Evolutionary conservation across 1,140 invertebrate species (phyloP).

Genomic region (Spodoptera frugiperda): DNA sequence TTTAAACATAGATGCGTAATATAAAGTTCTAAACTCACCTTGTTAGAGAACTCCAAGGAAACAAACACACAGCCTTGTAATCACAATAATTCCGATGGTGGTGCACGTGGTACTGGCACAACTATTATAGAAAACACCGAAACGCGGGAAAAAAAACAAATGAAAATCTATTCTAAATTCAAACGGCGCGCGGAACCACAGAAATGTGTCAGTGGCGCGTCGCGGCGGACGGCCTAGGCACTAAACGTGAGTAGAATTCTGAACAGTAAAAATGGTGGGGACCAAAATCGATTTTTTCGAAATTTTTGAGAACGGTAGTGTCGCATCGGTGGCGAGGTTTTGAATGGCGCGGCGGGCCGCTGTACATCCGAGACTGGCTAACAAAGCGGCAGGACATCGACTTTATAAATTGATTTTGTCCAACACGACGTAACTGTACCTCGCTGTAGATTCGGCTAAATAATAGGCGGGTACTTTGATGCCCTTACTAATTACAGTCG

Average conservation of each 20-base stretch:
- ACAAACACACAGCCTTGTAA: constrained; percentile 60
- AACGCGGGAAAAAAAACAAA: constrained; percentile 66
- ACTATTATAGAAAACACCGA: constrained; percentile 69
- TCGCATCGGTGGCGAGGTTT: constrained; percentile 65
- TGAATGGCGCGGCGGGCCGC: constrained; percentile 74
- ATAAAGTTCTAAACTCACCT: constrained; percentile 55
- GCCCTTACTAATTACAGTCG: constrained; percentile 12
- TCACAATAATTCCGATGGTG: constrained; percentile 46
- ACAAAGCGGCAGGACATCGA: constrained; percentile 80
- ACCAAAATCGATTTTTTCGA: constrained; percentile 72
- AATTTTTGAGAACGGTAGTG: constrained; percentile 74
- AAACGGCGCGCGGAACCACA: constrained; percentile 78
- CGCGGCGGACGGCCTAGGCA: constrained; percentile 79
- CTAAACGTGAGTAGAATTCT: constrained; percentile 64
- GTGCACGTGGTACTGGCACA: constrained; percentile 65
- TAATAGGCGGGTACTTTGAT: constrained; percentile 46
- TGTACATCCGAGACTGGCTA: constrained; percentile 75
- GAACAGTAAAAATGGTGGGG: constrained; percentile 68
- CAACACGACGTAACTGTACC: constrained; percentile 76
- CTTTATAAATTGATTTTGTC: constrained; percentile 83
- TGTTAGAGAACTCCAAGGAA: constrained; percentile 55
- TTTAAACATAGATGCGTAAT: constrained; percentile 39
- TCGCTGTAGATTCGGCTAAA: constrained; percentile 49
- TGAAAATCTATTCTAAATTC: constrained; percentile 82
- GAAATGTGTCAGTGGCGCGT: constrained; percentile 85